Evolutionary conservation across 2,797 vertebrate species (phyloP).

Genomic region (Sarcoramphus papa): DNA sequence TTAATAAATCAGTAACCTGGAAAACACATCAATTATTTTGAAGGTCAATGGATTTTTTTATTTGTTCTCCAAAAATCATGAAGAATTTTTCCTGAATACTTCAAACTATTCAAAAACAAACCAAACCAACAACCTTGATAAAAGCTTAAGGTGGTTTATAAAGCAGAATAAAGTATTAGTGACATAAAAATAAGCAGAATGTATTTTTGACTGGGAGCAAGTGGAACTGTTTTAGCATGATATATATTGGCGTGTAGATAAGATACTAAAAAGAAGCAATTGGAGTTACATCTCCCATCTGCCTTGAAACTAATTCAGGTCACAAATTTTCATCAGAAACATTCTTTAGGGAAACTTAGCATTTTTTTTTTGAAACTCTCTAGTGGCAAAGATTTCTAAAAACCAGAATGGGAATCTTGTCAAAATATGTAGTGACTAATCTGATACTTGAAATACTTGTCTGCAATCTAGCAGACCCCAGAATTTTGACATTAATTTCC

Average conservation of each 20-base stretch:
- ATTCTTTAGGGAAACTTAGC: not conserved
- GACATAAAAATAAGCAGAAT: not conserved
- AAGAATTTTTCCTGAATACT: constrained; percentile 42
- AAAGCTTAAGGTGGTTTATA: not conserved
- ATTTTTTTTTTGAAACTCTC: not conserved
- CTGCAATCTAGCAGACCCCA: not conserved
- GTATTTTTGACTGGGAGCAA: not conserved
- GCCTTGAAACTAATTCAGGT: not conserved
- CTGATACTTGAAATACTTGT: not conserved
- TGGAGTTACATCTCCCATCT: not conserved
- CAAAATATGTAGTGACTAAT: not conserved
- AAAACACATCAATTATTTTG: constrained; percentile 69
- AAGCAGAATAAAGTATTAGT: not conserved
- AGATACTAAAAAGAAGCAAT: not conserved
- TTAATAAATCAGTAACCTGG: constrained; percentile 67
- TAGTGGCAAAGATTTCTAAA: not conserved
- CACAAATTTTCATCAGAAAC: not conserved
- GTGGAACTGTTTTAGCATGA: not conserved
- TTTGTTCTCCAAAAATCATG: constrained; percentile 49
- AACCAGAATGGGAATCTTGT: not conserved
- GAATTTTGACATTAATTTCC: not conserved
- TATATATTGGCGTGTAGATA: not conserved
- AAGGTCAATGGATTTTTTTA: constrained; percentile 68
- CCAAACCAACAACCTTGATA: not conserved
- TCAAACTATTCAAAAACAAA: not conserved